phyloP scores from a whole-genome alignment of 2,113 vertebrate genomes.

The Percina caprodes region DNA sequence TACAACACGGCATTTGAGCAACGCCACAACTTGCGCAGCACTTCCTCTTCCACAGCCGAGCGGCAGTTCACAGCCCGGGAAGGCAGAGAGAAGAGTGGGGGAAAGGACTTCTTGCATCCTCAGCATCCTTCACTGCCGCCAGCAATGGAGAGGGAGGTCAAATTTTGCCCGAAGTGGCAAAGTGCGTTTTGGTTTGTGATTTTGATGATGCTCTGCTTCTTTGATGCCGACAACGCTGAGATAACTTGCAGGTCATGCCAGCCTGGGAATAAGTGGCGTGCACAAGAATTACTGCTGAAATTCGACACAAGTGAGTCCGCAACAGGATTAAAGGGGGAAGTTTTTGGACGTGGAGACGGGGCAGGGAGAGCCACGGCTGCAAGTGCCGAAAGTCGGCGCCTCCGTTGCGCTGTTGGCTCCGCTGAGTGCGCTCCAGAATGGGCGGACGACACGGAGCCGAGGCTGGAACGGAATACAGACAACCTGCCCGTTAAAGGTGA shows the following conservation, averaged over 20 bases:
- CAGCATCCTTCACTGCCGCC: constrained; percentile 51
- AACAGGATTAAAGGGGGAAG: constrained; percentile 70
- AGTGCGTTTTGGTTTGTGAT: constrained; percentile 64
- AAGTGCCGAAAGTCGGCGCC: constrained; percentile 53
- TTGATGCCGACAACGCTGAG: constrained; percentile 70
- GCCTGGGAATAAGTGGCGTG: constrained; percentile 79
- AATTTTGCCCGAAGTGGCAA: constrained; percentile 69
- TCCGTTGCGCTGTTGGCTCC: constrained; percentile 51
- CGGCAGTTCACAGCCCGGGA: constrained; percentile 24
- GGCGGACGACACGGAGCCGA: constrained; percentile 31
- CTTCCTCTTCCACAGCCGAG: constrained; percentile 46
- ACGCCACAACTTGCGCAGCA: constrained; percentile 78
- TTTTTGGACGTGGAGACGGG: constrained; percentile 60
- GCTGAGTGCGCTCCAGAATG: constrained; percentile 47
- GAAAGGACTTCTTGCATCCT: constrained; percentile 30
- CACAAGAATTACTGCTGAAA: constrained; percentile 76
- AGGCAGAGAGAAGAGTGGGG: background rate
- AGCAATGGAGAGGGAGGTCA: constrained; percentile 75
- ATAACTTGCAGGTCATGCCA: constrained; percentile 90
- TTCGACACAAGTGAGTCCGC: constrained; percentile 54
- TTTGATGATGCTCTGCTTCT: constrained; percentile 57
- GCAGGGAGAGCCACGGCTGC: constrained; percentile 42
- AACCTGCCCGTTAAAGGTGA: constrained; percentile 6
- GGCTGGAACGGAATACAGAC: constrained; percentile 65
- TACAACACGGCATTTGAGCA: constrained; percentile 77